Percentiles rank a stretch among this genome's conserved stretches.
Evolutionary conservation across 1,140 invertebrate genomes (phyloP).

Genomic region (Littorina saxatilis): DNA sequence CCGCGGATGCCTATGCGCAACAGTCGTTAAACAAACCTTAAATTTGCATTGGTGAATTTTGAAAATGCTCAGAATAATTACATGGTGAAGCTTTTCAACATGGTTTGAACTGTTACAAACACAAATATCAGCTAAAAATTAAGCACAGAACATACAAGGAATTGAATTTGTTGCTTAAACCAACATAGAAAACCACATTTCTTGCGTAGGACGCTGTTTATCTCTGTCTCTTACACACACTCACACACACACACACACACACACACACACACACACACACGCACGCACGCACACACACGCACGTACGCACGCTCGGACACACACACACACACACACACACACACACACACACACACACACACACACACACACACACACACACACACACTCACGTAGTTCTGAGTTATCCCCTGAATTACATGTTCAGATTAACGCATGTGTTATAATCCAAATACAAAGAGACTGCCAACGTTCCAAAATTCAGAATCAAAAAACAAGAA

Average conservation of each 20-base stretch:
- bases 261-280: not conserved
- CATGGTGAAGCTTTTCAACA: no score
- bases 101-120: no score
- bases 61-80: no score
- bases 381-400: no score
- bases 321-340: constrained; percentile 12
- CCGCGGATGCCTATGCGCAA: no score
- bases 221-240: not conserved
- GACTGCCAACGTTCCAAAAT: not conserved
- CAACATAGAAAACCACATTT: no score
- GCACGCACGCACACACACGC: not conserved
- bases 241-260: not conserved
- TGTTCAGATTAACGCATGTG: not conserved
- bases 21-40: no score
- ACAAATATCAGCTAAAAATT: no score
- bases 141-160: no score
- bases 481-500: no score
- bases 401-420: not conserved
- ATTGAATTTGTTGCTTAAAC: no score
- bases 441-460: not conserved
- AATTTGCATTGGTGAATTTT: not conserved
- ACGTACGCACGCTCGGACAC: not conserved
- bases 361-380: not conserved
- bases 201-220: no score
- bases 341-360: not conserved